These are phyloP conservation scores for Cantharis rustica DNA, from an alignment of 2,888 invertebrate genomes.

Conservation along the genomic window DNA sequence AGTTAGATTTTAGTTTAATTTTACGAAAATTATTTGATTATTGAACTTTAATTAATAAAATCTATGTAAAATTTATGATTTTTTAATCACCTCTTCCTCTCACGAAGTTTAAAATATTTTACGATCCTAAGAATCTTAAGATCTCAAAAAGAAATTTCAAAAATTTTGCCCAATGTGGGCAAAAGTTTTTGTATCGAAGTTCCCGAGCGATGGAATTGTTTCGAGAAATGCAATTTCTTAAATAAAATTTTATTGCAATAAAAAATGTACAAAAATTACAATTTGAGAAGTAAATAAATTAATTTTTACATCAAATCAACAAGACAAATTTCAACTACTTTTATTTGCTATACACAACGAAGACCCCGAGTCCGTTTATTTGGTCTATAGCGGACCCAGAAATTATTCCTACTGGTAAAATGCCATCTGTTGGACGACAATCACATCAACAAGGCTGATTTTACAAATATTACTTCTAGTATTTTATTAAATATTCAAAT, in stretches of 20 bases:
- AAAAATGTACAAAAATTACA: not conserved
- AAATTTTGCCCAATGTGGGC: too few species aligned
- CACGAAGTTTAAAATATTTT: too few species aligned
- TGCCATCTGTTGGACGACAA: not conserved
- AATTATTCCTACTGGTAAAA: not conserved
- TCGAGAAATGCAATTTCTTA: too few species aligned
- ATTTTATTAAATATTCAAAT: too few species aligned
- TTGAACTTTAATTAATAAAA: not conserved
- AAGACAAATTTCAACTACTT: not conserved
- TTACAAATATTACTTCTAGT: not conserved
- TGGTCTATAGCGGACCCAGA: not conserved
- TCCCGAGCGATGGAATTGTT: too few species aligned
- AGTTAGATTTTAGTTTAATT: not conserved
- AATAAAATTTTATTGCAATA: not conserved
- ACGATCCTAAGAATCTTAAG: too few species aligned
- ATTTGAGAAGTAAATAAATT: not conserved
- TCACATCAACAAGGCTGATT: not conserved
- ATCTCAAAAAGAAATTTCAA: too few species aligned
- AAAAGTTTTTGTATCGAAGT: too few species aligned
- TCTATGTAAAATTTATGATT: not conserved
- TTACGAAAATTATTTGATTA: not conserved
- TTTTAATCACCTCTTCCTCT: not conserved
- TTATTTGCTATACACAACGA: not conserved
- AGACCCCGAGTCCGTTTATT: not conserved
- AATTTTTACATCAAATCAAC: not conserved